phyloP scores from a whole-genome alignment of 2,797 vertebrate species.

The Diglossa cyanea region DNA sequence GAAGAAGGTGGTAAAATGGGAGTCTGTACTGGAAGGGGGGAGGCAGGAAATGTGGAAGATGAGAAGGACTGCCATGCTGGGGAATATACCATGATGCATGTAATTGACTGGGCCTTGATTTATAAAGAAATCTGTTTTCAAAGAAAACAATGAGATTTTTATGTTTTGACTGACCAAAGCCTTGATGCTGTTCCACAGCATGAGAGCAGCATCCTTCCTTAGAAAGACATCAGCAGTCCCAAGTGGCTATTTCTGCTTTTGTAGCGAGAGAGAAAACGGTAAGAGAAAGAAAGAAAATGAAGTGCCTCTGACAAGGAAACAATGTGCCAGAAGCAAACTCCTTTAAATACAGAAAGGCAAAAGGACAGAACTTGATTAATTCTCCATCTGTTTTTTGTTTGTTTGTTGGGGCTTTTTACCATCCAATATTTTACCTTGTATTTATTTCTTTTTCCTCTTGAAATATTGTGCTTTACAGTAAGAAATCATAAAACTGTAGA shows the following conservation, averaged over 20 bases:
- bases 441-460: background rate
- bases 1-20: background rate
- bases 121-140: constrained; percentile 36
- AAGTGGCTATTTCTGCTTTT: constrained; percentile 64
- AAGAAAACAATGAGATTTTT: constrained; percentile 52
- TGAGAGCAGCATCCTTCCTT: constrained; percentile 50
- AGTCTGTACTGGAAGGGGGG: background rate
- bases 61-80: background rate
- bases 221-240: constrained; percentile 59
- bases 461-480: background rate
- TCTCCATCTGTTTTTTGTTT: background rate
- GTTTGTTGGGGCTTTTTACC: background rate
- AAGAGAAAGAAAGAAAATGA: constrained; percentile 30
- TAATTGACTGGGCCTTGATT: background rate
- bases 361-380: background rate
- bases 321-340: constrained; percentile 12
- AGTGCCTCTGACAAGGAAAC: constrained; percentile 35
- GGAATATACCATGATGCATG: background rate
- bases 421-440: background rate
- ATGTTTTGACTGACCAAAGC: constrained; percentile 56
- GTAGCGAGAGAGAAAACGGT: constrained; percentile 41
- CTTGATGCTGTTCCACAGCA: constrained; percentile 42
- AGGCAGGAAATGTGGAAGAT: background rate
- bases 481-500: constrained; percentile 1
- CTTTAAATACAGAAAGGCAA: constrained; percentile 7